A percentile compares a stretch with the other conserved stretches of the same genome.
phyloP scores from a whole-genome alignment of 2,113 vertebrate genomes.

The Meles meles region DNA sequence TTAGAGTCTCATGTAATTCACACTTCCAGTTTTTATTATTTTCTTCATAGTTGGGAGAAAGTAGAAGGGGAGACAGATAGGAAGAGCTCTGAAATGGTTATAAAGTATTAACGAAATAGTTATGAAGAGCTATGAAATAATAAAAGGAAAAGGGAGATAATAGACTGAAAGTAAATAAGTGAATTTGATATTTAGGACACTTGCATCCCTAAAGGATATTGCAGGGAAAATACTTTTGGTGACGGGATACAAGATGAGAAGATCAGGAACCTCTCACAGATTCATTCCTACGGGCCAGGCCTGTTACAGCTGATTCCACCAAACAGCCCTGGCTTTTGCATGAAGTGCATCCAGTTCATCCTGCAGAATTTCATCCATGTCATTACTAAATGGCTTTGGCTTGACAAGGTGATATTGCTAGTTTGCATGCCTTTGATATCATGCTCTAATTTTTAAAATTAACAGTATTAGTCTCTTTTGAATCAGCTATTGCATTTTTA shows the following conservation, averaged over 20 bases:
- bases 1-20: background rate
- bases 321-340: background rate
- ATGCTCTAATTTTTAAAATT: background rate
- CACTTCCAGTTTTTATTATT: background rate
- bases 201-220: background rate
- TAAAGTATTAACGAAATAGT: too few species aligned
- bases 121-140: background rate
- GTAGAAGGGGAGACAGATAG: background rate
- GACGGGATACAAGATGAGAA: background rate
- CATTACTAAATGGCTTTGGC: background rate
- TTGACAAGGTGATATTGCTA: background rate
- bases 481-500: background rate
- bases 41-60: background rate
- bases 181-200: background rate
- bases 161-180: background rate
- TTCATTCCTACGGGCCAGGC: background rate
- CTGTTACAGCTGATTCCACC: background rate
- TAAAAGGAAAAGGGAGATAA: background rate
- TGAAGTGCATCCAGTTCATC: background rate
- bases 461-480: background rate
- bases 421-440: background rate
- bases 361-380: background rate
- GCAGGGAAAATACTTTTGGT: background rate
- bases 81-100: background rate
- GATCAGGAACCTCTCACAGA: background rate